phyloP scores from a whole-genome alignment of 2,797 vertebrate species.

The Hybognathus amarus region DNA sequence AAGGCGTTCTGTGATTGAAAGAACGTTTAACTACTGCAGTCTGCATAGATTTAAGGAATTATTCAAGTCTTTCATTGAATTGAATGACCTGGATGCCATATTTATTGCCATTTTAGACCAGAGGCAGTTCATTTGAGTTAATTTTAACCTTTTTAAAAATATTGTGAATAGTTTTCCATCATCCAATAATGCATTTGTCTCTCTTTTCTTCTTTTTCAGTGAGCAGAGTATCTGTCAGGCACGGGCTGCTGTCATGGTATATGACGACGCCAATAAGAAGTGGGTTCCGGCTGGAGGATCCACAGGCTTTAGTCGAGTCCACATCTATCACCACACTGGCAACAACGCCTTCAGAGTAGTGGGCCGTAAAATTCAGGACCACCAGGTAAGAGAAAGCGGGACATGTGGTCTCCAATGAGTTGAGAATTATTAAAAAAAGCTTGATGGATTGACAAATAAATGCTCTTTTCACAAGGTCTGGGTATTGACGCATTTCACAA shows the following conservation, averaged over 20 bases:
- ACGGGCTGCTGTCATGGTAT: constrained; percentile 98
- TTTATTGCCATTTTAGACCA: not conserved
- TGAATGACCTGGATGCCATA: not conserved
- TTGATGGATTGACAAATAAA: not conserved
- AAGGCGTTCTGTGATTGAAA: constrained; percentile 12
- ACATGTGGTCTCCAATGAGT: not conserved
- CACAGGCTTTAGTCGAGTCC: constrained; percentile 96
- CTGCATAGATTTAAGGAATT: not conserved
- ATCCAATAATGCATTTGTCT: not conserved
- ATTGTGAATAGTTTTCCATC: not conserved
- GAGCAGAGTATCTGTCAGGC: constrained; percentile 99
- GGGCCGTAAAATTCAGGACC: constrained; percentile 98
- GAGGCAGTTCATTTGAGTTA: not conserved
- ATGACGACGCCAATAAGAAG: constrained; percentile 98
- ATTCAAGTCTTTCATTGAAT: not conserved
- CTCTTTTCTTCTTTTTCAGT: constrained; percentile 70
- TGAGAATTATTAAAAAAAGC: not conserved
- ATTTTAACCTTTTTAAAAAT: not conserved
- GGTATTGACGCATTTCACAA: too few species aligned
- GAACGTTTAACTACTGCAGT: not conserved
- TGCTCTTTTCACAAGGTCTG: not conserved
- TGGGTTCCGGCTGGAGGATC: constrained; percentile 98
- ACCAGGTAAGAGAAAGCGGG: constrained; percentile 85
- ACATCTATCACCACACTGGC: constrained; percentile 98
- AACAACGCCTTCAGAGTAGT: constrained; percentile 98